Conservation (phyloP, 1,140 invertebrate genomes). For the Hirudo medicinalis region DNA sequence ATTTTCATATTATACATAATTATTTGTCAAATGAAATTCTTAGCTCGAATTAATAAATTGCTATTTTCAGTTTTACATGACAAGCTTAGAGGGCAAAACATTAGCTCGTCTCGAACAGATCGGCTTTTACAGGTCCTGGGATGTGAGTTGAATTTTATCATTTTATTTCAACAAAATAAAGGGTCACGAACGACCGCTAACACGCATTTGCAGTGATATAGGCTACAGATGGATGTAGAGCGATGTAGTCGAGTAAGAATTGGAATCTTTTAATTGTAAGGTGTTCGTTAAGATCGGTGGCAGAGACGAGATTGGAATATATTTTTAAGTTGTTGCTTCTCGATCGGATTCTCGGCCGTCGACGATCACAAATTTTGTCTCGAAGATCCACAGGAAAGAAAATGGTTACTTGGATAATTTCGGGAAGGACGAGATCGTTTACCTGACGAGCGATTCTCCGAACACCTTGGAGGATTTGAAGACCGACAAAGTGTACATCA, state of each 20-base stretch:
- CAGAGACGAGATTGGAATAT: too few species aligned
- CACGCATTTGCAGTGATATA: too few species aligned
- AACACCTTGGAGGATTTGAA: constrained; percentile 67
- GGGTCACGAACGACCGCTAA: too few species aligned
- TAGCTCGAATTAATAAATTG: constrained; percentile 9
- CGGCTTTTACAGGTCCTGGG: constrained; percentile 83
- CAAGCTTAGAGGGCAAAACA: constrained; percentile 61
- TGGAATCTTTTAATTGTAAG: too few species aligned
- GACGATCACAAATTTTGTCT: not conserved
- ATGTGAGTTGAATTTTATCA: constrained; percentile 49
- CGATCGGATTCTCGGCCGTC: not conserved
- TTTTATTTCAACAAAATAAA: too few species aligned
- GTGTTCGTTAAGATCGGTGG: too few species aligned
- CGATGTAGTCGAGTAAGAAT: too few species aligned
- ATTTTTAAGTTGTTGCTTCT: constrained; percentile 2
- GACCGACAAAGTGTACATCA: constrained; percentile 70
- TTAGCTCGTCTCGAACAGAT: constrained; percentile 58
- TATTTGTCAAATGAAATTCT: constrained; percentile 1
- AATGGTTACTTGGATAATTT: constrained; percentile 57
- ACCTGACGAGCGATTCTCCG: constrained; percentile 84
- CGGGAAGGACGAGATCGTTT: constrained; percentile 64
- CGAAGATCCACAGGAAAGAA: constrained; percentile 19
- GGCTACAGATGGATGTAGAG: too few species aligned
- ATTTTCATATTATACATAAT: constrained; percentile 6
- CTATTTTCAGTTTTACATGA: constrained; percentile 60